These are phyloP conservation scores for Tetranychus cinnabarinus DNA, from an alignment of 1,140 invertebrate species.

Conservation along the genomic window DNA sequence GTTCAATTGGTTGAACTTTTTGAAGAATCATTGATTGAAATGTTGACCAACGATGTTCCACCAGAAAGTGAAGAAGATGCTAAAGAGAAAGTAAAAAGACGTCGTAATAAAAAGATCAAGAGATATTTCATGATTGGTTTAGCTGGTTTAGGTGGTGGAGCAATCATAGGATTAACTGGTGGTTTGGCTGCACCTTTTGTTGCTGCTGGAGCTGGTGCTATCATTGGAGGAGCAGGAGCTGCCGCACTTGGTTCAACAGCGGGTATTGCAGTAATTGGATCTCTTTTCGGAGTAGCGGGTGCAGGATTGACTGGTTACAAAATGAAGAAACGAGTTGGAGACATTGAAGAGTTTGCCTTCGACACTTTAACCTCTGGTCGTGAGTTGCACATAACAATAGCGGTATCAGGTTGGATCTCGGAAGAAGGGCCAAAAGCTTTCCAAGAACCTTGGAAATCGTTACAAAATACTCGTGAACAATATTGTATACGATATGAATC, in stretches of 20 bases:
- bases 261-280: conserved; percentile 37
- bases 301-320: conserved; percentile 39
- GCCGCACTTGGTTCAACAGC: conserved; percentile 32
- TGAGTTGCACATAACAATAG: conserved; percentile 37
- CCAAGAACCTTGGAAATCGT: conserved; percentile 29
- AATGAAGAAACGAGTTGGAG: conserved; percentile 43
- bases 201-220: conserved; percentile 33
- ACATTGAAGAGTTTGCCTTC: conserved; percentile 44
- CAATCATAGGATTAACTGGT: conserved; percentile 27
- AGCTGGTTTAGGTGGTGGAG: conserved; percentile 22
- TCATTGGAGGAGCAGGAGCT: conserved; percentile 30
- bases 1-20: conserved; percentile 26
- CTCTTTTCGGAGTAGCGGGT: conserved; percentile 40
- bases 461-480: conserved; percentile 37
- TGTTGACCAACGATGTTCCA: conserved; percentile 17
- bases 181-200: conserved; percentile 41
- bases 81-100: conserved; percentile 18
- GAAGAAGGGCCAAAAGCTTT: conserved; percentile 16
- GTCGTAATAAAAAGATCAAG: conserved; percentile 32
- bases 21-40: conserved; percentile 23
- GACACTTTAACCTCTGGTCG: conserved; percentile 25
- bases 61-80: conserved; percentile 19
- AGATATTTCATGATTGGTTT: conserved; percentile 35
- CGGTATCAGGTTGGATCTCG: conserved; percentile 39
- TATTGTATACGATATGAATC: conserved; percentile 43